phyloP scores from a whole-genome alignment of 2,113 vertebrate genomes.

The Perccottus glenii region DNA sequence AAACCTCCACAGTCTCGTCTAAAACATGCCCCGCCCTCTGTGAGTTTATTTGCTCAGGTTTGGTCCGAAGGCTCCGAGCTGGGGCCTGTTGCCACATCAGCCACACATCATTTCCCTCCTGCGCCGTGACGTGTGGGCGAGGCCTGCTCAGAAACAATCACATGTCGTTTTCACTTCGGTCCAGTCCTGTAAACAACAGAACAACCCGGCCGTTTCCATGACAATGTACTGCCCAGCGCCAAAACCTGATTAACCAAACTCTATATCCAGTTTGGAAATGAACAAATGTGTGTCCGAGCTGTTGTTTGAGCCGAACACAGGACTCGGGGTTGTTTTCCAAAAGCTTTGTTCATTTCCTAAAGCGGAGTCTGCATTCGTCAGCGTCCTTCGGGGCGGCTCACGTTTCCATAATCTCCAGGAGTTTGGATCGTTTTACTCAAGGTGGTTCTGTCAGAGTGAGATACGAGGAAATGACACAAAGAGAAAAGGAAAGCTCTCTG shows the following conservation, averaged over 20 bases:
- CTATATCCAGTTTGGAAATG: constrained; percentile 12
- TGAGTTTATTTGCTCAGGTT: constrained; percentile 47
- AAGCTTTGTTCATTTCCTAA: constrained; percentile 39
- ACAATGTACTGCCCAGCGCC: constrained; percentile 58
- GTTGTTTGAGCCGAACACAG: constrained; percentile 49
- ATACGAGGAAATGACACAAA: constrained; percentile 17
- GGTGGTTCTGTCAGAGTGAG: constrained; percentile 42
- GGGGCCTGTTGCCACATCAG: constrained; percentile 30
- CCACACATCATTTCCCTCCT: constrained; percentile 41
- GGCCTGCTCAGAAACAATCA: constrained; percentile 19
- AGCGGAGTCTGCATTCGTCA: constrained; percentile 56
- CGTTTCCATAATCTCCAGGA: constrained; percentile 60
- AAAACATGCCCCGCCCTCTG: too few species aligned
- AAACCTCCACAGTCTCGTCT: neutral
- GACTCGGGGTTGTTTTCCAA: constrained; percentile 45
- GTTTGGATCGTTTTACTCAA: constrained; percentile 44
- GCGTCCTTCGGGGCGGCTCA: constrained; percentile 55
- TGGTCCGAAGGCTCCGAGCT: constrained; percentile 38
- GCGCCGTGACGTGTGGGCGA: constrained; percentile 32
- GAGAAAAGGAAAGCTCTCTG: constrained; percentile 9
- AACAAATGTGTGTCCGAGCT: constrained; percentile 49
- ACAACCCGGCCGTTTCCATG: constrained; percentile 59
- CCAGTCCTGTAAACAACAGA: constrained; percentile 53
- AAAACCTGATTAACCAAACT: constrained; percentile 20
- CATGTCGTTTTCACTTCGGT: constrained; percentile 36